These are phyloP conservation scores for Epistrophella euchroma DNA, from an alignment of 2,888 invertebrate species.

Conservation along the genomic window DNA sequence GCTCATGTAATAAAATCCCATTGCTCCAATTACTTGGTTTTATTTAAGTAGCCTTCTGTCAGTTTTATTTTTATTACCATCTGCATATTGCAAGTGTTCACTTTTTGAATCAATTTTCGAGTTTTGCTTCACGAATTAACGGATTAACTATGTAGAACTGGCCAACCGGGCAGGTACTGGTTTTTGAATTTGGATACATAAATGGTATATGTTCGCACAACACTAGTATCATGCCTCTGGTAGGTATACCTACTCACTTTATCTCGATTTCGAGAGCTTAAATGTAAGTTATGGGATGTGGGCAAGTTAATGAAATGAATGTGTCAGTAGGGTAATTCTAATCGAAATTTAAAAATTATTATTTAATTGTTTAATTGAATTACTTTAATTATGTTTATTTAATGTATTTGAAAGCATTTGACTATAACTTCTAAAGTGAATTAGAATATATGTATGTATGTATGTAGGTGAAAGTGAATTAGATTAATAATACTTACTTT, in stretches of 20 bases:
- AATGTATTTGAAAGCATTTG: neutral
- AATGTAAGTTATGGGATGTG: slow-evolving; percentile 41
- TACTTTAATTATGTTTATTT: slow-evolving; percentile 27
- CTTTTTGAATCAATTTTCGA: slow-evolving; percentile 42
- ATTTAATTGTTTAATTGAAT: slow-evolving; percentile 68
- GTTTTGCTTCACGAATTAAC: slow-evolving; percentile 7
- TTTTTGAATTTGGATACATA: slow-evolving; percentile 1
- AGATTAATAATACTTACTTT: too few relatives aligned
- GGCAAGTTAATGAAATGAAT: slow-evolving; percentile 44
- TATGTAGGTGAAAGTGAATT: too few relatives aligned
- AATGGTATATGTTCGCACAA: neutral
- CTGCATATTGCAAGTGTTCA: slow-evolving; percentile 39
- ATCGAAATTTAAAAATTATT: slow-evolving; percentile 54
- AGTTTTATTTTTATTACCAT: slow-evolving; percentile 55
- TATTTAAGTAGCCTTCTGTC: slow-evolving; percentile 22
- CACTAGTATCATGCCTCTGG: neutral
- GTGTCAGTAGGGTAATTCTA: slow-evolving; percentile 61
- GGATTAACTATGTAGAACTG: slow-evolving; percentile 9
- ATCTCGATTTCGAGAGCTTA: too few relatives aligned
- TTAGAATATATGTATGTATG: too few relatives aligned
- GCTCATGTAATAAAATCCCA: slow-evolving; percentile 51
- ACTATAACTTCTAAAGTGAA: too few relatives aligned
- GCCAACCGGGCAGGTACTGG: neutral
- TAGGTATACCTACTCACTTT: too few relatives aligned
- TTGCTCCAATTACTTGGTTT: slow-evolving; percentile 24